These are phyloP conservation scores for Tachycineta bicolor DNA, from an alignment of 2,113 vertebrate genomes.

Conservation along the genomic window DNA sequence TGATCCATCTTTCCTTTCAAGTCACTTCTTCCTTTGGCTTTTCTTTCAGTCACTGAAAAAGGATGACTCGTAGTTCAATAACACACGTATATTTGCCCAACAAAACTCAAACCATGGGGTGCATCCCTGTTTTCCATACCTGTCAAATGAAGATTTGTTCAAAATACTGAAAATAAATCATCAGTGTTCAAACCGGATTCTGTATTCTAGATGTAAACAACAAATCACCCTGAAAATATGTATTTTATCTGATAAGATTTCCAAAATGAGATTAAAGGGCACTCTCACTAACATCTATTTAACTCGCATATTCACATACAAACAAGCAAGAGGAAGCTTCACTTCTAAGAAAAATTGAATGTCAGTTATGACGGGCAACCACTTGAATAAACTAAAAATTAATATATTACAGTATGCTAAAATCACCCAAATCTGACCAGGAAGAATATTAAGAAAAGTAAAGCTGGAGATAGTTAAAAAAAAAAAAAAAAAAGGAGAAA, in stretches of 20 bases:
- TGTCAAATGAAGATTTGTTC: not conserved
- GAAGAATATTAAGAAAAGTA: not conserved
- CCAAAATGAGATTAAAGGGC: not conserved
- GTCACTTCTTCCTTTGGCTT: not conserved
- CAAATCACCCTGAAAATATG: not conserved
- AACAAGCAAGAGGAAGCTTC: not conserved
- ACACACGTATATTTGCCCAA: not conserved
- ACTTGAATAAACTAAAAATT: not conserved
- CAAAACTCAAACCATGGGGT: not conserved
- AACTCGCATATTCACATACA: not conserved
- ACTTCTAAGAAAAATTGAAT: not conserved
- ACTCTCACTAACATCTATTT: not conserved
- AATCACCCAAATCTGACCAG: not conserved
- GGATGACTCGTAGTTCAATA: not conserved
- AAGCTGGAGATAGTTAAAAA: not conserved
- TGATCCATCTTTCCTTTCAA: constrained; percentile 31
- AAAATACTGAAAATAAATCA: not conserved
- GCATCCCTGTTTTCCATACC: not conserved
- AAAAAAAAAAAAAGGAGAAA: not conserved
- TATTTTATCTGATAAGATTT: not conserved
- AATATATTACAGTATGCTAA: not conserved
- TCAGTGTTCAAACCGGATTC: not conserved
- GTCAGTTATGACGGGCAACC: not conserved
- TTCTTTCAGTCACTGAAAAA: not conserved
- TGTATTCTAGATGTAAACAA: not conserved